A percentile compares a stretch with the other conserved stretches of the same genome.
Evolutionary conservation across 2,113 vertebrate genomes (phyloP).

Genomic region (Phrynosoma blainvillii): DNA sequence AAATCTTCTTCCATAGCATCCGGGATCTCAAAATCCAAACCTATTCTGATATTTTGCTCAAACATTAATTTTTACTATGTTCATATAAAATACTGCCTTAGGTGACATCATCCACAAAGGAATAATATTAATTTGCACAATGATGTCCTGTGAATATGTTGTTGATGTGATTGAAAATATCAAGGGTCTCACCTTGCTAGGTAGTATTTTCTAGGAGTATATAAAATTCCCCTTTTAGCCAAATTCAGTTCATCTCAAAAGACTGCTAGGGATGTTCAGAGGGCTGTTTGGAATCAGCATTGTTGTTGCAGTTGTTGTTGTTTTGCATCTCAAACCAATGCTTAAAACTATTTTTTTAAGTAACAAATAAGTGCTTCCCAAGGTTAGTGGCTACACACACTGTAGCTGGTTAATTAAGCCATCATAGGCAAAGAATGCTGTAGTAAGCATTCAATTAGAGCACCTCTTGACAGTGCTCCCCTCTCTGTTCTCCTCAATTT

Average conservation of each 20-base stretch:
- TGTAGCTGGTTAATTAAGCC: constrained; percentile 68
- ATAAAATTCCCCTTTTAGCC: constrained; percentile 57
- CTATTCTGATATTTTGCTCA: not conserved
- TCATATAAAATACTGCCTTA: not conserved
- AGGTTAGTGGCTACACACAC: constrained; percentile 38
- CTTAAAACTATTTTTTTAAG: constrained; percentile 44
- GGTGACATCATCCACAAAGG: not conserved
- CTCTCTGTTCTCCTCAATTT: constrained; percentile 47
- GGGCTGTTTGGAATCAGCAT: constrained; percentile 57
- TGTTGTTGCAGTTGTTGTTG: not conserved
- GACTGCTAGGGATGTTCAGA: constrained; percentile 62
- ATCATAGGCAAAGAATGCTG: constrained; percentile 43
- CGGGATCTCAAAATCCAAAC: not conserved
- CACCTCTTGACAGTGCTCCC: constrained; percentile 37
- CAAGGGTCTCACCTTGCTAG: constrained; percentile 51
- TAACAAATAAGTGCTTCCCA: constrained; percentile 16
- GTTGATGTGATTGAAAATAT: not conserved
- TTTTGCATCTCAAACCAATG: constrained; percentile 58
- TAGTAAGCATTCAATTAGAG: constrained; percentile 50
- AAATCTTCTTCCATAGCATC: not conserved
- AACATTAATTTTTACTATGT: not conserved
- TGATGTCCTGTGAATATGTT: not conserved
- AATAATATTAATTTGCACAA: not conserved
- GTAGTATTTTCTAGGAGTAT: constrained; percentile 57
- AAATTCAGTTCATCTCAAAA: constrained; percentile 61